Evolutionary conservation across 2,113 vertebrate species (phyloP), one percentile per base, ranked within the genome.

Genomic region (Limnothrissa miodon): DNA sequence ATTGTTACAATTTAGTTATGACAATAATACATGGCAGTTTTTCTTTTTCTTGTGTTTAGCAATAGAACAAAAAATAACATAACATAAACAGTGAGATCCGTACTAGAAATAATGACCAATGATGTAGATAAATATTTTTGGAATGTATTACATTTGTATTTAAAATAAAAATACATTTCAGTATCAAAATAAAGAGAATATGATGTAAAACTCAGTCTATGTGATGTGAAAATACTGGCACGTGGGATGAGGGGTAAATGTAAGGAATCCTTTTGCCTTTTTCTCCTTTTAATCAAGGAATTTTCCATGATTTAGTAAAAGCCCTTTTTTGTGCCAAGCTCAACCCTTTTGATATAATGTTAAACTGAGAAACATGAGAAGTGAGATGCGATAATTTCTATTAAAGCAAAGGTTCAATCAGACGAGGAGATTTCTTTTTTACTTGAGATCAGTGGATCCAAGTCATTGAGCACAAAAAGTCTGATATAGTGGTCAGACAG

Each of bases 1-100:
- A 95, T 95, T 95, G 93, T 94, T 94, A 95, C 94, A 95, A 94
- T 95, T 95, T 94, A 95, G 94, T 95, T 93, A 94, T 95, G 85
- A 95, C 92, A 83, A 93, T 89, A 86, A 94, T 90, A 93, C 90
- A 93, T 94, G 94, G 93, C 91, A 93, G 91, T 84, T 89, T 91
- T 90, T 88, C 88, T 91, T 94, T 94, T 92, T 74, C 66, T 74
- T 93, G 92, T 85, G 82, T 87, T 84, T 85, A 89, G 87, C 92
- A 94, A 88, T 94, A 91, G 91, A 86, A 90, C 79, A 45, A 86
- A 90, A 87, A 48, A 92, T n/a, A n/a, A n/a, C 88, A 91, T 91
- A 90, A 93, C 86, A 88, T 74, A 74, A 74, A 86, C 83, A 81
- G 80, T 83, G 70, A 83, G 82, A 66, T 83, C 33, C 39, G 48